Evolutionary conservation across 2,797 vertebrate species (phyloP).

Genomic region (Tragelaphus oryx): DNA sequence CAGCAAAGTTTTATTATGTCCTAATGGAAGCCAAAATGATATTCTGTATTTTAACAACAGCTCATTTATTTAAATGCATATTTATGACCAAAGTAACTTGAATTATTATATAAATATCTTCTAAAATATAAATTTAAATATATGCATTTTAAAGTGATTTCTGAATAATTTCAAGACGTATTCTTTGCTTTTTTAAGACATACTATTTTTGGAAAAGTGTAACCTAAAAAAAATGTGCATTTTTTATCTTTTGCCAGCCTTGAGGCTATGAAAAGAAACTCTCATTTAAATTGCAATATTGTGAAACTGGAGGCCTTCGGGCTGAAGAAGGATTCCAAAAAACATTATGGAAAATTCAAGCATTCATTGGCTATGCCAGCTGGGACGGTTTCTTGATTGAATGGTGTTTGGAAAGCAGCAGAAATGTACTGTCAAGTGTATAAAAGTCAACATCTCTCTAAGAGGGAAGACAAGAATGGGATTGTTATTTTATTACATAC

Average conservation of each 20-base stretch:
- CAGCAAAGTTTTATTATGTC: not conserved
- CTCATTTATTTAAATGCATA: slow-evolving; percentile 51
- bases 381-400: not conserved
- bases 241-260: not conserved
- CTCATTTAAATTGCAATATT: slow-evolving; percentile 39
- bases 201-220: not conserved
- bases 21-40: not conserved
- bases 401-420: not conserved
- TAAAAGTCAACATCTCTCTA: slow-evolving; percentile 16
- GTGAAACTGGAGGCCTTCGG: not conserved
- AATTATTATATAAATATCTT: slow-evolving; percentile 19
- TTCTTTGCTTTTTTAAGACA: not conserved
- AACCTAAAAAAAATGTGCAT: not conserved
- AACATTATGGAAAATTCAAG: slow-evolving; percentile 9
- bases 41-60: slow-evolving; percentile 55
- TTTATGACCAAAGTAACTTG: slow-evolving; percentile 43
- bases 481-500: not conserved
- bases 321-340: not conserved
- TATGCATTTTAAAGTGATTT: not conserved
- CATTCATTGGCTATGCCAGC: not conserved
- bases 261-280: slow-evolving; percentile 28
- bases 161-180: slow-evolving; percentile 30
- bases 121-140: not conserved
- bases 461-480: not conserved
- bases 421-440: not conserved